Evolutionary conservation across 2,797 vertebrate genomes (phyloP).

Genomic region (Myiotriccus ornatus): DNA sequence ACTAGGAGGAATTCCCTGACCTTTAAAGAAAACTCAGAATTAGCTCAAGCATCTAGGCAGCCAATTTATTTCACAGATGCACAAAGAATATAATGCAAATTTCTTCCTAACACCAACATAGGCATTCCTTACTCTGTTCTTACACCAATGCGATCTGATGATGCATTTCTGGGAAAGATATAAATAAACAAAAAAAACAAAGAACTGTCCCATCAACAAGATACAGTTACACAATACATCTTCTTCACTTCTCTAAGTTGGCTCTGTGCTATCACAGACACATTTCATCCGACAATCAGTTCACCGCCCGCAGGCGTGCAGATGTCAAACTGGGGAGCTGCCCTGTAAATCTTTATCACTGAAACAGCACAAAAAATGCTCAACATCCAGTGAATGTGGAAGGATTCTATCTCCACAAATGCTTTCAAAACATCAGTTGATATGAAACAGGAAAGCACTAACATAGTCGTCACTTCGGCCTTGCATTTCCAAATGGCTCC

Average conservation of each 20-base stretch:
- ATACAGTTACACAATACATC: not conserved
- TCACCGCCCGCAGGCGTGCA: not conserved
- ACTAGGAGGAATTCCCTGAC: not conserved
- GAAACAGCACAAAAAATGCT: not conserved
- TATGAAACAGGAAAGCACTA: not conserved
- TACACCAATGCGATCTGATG: not conserved
- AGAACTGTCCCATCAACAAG: not conserved
- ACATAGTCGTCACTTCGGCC: not conserved
- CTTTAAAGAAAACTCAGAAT: not conserved
- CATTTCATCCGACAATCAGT: not conserved
- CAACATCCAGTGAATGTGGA: not conserved
- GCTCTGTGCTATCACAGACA: not conserved
- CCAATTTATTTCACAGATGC: not conserved
- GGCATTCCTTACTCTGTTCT: not conserved
- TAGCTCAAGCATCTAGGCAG: not conserved
- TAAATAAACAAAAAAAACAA: not conserved
- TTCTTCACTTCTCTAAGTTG: not conserved
- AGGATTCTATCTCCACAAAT: not conserved
- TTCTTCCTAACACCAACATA: accelerated
- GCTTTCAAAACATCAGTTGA: not conserved
- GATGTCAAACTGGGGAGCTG: not conserved
- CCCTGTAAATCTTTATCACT: not conserved
- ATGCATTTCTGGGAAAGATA: not conserved
- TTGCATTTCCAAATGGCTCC: not conserved
- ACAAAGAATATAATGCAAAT: not conserved